Percentiles rank a stretch among this genome's conserved stretches.
phyloP scores from a whole-genome alignment of 2,113 vertebrate species.

The Lucifuga dentata region DNA sequence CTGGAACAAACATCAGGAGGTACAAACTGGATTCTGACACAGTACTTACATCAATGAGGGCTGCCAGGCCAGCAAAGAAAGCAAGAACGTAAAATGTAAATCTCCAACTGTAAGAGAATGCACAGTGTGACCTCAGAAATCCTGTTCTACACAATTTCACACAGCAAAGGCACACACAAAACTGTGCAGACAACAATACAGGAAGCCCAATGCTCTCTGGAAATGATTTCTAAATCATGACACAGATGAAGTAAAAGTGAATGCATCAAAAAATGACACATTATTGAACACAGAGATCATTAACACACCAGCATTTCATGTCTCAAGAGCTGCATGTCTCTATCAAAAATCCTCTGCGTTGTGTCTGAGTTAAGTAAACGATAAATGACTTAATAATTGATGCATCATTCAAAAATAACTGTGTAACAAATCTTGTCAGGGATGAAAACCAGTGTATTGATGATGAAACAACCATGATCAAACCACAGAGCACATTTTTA shows the following conservation, averaged over 20 bases:
- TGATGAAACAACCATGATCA: not conserved
- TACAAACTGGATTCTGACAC: not conserved
- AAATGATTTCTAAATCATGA: no score
- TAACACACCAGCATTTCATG: no score
- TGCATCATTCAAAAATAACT: no score
- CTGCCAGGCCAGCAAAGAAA: constrained; percentile 94
- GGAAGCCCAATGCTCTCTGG: no score
- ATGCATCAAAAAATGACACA: no score
- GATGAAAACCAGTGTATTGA: not conserved
- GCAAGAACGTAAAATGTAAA: constrained; percentile 98
- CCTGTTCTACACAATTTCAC: not conserved
- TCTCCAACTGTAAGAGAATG: constrained; percentile 93
- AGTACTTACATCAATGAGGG: constrained; percentile 91
- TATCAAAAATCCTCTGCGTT: no score
- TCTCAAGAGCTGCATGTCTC: no score
- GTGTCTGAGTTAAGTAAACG: no score
- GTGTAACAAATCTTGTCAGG: no score
- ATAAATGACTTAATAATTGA: no score
- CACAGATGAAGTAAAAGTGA: not conserved
- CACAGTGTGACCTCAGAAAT: constrained; percentile 52
- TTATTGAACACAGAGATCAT: no score
- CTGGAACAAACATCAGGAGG: no score
- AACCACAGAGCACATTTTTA: not conserved
- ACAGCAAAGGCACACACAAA: constrained; percentile 11
- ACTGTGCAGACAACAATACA: not conserved